Conservation (phyloP, 2,797 vertebrate genomes). For the Anisognathus igniventris region DNA sequence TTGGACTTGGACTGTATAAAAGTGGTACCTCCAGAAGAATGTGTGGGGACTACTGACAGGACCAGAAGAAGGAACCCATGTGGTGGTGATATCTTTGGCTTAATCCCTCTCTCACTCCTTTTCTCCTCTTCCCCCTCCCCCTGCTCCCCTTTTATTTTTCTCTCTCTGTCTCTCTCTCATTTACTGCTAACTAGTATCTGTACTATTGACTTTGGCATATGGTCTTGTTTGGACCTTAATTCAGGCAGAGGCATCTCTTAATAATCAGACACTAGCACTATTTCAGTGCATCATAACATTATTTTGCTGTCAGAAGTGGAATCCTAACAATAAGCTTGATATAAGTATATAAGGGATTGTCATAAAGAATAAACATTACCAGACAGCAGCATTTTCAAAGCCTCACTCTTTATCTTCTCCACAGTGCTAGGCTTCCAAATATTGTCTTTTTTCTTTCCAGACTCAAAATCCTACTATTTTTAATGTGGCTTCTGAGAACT, state of each 20-base stretch:
- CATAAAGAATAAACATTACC: neutral
- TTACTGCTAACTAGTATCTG: neutral
- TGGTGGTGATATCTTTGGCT: no score
- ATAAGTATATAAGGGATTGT: neutral
- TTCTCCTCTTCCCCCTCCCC: neutral
- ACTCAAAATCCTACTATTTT: neutral
- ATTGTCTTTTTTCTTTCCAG: neutral
- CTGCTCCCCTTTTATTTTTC: neutral
- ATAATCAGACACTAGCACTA: neutral
- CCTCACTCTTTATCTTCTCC: neutral
- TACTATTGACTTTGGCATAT: neutral
- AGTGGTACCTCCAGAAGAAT: neutral
- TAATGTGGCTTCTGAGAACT: neutral
- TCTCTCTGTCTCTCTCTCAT: neutral
- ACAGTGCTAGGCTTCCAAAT: neutral
- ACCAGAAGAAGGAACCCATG: neutral
- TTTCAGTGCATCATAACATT: neutral
- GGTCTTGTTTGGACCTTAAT: neutral
- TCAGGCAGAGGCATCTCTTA: neutral
- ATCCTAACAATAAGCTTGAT: neutral
- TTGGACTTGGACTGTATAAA: neutral
- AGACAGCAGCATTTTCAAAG: neutral
- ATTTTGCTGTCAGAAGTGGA: neutral
- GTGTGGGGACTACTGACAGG: fast-evolving
- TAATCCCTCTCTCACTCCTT: neutral